Evolutionary conservation across 2,797 vertebrate species (phyloP).

Genomic region (Crenichthys baileyi): DNA sequence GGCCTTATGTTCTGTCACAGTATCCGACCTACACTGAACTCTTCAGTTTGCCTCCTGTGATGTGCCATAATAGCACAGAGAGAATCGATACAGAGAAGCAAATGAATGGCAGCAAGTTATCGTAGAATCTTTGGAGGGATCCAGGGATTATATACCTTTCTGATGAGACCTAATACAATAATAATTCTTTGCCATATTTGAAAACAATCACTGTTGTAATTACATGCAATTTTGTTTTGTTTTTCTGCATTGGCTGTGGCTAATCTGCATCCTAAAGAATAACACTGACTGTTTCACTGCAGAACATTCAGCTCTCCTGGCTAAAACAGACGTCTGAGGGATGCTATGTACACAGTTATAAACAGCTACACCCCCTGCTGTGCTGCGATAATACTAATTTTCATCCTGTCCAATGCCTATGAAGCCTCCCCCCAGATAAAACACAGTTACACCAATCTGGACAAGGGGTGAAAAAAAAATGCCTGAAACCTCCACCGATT

Average conservation of each 20-base stretch:
- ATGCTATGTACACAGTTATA: conserved; percentile 44
- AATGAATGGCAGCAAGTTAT: conserved; percentile 33
- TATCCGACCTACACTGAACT: conserved; percentile 29
- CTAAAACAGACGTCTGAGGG: conserved; percentile 32
- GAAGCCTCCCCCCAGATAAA: conserved; percentile 28
- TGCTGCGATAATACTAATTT: conserved; percentile 43
- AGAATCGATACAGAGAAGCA: conserved; percentile 48
- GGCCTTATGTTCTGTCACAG: conserved; percentile 46
- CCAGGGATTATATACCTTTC: conserved; percentile 3
- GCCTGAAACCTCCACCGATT: conserved; percentile 33
- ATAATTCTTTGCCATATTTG: conserved; percentile 5
- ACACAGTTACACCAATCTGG: conserved; percentile 46
- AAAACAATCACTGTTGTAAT: conserved; percentile 5
- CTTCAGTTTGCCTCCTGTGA: conserved; percentile 44
- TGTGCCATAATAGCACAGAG: conserved; percentile 7
- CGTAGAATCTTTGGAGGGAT: conserved; percentile 18
- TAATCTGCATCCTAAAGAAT: conserved; percentile 10
- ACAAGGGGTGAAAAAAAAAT: conserved; percentile 12
- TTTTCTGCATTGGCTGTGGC: conserved; percentile 6
- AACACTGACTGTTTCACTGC: conserved; percentile 5
- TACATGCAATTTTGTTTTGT: background rate
- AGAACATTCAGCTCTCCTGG: conserved; percentile 14
- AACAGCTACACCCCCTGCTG: conserved; percentile 44
- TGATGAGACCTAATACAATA: background rate
- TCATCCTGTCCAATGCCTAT: conserved; percentile 21